Evolutionary conservation across 2,113 vertebrate species (phyloP), one percentile per base, ranked within the genome.

Genomic region (Gobio gobio): DNA sequence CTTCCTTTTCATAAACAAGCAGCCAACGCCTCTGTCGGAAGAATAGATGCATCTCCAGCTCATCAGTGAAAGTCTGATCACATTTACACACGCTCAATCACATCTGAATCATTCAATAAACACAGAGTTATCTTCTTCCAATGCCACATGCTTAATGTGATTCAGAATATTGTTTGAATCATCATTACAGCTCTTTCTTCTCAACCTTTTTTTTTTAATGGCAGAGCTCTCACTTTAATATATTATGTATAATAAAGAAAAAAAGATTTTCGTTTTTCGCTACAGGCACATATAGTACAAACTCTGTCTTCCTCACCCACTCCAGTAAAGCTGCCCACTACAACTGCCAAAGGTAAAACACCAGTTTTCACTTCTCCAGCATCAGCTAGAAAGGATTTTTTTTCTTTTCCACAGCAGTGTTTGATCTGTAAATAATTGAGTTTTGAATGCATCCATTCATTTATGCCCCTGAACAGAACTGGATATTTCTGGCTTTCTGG

Each of bases 1-100:
- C 47, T 68, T 87, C 68, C 22, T 66, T 75, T 84, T 87, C 70
- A 74, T 43, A 75, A 51, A 68, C 76, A 68, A 63, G 78, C 75
- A 40, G 70, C 63, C 45, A 77, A 82, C 85, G 78, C 54, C 40
- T 85, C 36, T 54, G 68, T 79, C 29, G 74, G 36, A 68, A 61
- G 54, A 81, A 80, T 51, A 20, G 78, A 51, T 80, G 24, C 78
- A 81, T 56, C 40, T 47, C 45, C 40, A 63, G 59, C n/a, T 76
- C 56, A 77, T 75, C 83, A 78, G 29, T 36, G 45, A 40, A 47
- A 51, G 59, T 16, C n/a, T 68, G 61, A 29, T 72, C 73, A 43
- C 79, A 29, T 29, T 80, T 59, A 78, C 74, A 82, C 78, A 70
- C 70, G n/a, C 68, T 43, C 72, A 72, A 43, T 66, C 24, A 20